Percentiles rank a stretch among this genome's conserved stretches.
Conservation (phyloP, 2,888 invertebrate species). For the Byasa hedistus region DNA sequence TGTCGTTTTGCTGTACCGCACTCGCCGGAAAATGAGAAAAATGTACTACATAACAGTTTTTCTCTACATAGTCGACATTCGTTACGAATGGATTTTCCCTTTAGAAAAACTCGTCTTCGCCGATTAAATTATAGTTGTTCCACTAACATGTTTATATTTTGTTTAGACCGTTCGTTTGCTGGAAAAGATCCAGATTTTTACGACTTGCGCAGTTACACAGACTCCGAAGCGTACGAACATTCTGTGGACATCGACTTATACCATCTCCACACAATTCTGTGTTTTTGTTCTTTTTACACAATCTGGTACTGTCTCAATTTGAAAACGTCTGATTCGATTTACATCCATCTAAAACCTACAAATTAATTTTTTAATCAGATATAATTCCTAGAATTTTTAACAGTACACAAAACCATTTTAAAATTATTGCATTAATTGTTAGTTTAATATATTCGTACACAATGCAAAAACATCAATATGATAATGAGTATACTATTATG, state of each 20-base stretch:
- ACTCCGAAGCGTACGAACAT: slow-evolving; percentile 17
- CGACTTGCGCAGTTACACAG: slow-evolving; percentile 34
- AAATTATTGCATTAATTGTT: neutral
- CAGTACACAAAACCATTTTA: neutral
- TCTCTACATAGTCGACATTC: neutral
- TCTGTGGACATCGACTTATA: slow-evolving; percentile 25
- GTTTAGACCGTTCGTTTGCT: slow-evolving; percentile 39
- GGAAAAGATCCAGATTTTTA: slow-evolving; percentile 52
- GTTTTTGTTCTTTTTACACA: slow-evolving; percentile 20
- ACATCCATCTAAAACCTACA: neutral
- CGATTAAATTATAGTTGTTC: slow-evolving; percentile 34
- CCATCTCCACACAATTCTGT: slow-evolving; percentile 15
- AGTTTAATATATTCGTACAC: too few species aligned
- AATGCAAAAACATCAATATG: neutral
- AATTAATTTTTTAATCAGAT: neutral
- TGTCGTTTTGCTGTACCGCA: too few species aligned
- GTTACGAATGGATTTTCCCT: too few species aligned
- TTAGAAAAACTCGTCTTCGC: neutral
- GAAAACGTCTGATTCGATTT: slow-evolving; percentile 9
- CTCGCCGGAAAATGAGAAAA: too few species aligned
- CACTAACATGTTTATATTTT: slow-evolving; percentile 32
- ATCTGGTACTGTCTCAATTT: slow-evolving; percentile 7
- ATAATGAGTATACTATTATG: neutral
- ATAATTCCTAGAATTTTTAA: neutral
- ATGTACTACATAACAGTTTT: neutral